Conservation (phyloP, 2,797 vertebrate species). For the Lacerta agilis region DNA sequence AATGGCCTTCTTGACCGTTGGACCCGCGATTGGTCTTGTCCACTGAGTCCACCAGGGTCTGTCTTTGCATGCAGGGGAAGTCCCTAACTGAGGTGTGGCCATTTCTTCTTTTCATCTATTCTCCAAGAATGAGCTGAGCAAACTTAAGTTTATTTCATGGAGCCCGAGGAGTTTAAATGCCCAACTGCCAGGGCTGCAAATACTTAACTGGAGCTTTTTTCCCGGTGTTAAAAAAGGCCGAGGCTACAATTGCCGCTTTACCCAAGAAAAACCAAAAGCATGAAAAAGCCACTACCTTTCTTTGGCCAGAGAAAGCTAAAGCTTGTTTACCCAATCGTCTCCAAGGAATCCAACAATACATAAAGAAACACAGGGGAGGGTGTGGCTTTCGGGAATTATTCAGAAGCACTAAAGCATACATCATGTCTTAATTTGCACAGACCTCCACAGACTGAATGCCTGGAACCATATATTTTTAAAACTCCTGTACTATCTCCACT, state of each 20-base stretch:
- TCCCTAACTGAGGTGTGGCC: background rate
- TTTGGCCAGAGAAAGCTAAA: slow-evolving; percentile 18
- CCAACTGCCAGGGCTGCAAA: background rate
- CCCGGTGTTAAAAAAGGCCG: background rate
- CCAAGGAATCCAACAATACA: slow-evolving; percentile 21
- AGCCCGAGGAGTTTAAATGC: background rate
- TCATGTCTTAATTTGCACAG: background rate
- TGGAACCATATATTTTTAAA: background rate
- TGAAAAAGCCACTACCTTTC: background rate
- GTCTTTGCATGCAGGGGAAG: no score
- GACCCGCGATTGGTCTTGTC: no score
- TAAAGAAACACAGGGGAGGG: slow-evolving; percentile 4
- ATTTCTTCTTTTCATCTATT: background rate
- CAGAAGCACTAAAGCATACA: slow-evolving; percentile 17
- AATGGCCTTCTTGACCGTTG: no score
- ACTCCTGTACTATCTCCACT: background rate
- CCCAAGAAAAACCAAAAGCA: slow-evolving; percentile 18
- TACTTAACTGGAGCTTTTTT: background rate
- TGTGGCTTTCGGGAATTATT: slow-evolving; percentile 17
- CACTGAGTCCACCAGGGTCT: no score
- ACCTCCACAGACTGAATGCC: slow-evolving; percentile 24
- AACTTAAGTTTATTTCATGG: background rate
- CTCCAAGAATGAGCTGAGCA: background rate
- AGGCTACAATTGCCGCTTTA: slow-evolving; percentile 8
- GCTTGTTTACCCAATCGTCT: slow-evolving; percentile 9